Evolutionary conservation across 1,140 invertebrate genomes (phyloP), one percentile per base, ranked within the genome.

Genomic region (Psilanteris sp.): DNA sequence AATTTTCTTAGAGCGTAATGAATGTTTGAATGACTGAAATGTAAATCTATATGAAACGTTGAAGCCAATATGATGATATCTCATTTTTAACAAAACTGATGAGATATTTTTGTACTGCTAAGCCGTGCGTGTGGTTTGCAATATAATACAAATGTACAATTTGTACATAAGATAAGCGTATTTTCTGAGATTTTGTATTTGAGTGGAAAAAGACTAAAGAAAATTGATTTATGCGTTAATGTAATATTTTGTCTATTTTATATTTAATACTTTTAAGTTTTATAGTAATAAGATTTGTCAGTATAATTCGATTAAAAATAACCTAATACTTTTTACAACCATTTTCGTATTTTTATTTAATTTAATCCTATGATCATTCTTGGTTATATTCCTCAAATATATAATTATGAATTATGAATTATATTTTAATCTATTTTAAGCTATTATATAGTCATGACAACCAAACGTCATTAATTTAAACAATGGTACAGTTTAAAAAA

Each of bases 241-340:
- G 9, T 46, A 61, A 61, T 24, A 14, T 29, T 46, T 1, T n/a
- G n/a, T 52, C 43, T 26, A 46, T 36, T 39, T 54, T 54, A 0
- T 66, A 66, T 66, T 54, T 54, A 66, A 44, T 44, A 54, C 43
- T 52, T 24, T 52, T 64, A 41, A 48, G 22, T 29, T 48, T 3
- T 5, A 20, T 2, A 2, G 18, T 20, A 20, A 20, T n/a, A n/a
- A n/a, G n/a, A n/a, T n/a, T n/a, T n/a, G n/a, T n/a, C n/a, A n/a
- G n/a, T n/a, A n/a, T n/a, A n/a, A n/a, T n/a, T n/a, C n/a, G n/a
- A n/a, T n/a, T n/a, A n/a, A n/a, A n/a, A n/a, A n/a, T n/a, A n/a
- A n/a, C n/a, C n/a, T n/a, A n/a, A n/a, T n/a, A n/a, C n/a, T n/a
- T n/a, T n/a, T n/a, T n/a, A n/a, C n/a, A n/a, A n/a, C n/a, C n/a